Evolutionary conservation across 2,797 vertebrate genomes (phyloP), one percentile per base, ranked within the genome.

Genomic region (Enteromius treurensis): DNA sequence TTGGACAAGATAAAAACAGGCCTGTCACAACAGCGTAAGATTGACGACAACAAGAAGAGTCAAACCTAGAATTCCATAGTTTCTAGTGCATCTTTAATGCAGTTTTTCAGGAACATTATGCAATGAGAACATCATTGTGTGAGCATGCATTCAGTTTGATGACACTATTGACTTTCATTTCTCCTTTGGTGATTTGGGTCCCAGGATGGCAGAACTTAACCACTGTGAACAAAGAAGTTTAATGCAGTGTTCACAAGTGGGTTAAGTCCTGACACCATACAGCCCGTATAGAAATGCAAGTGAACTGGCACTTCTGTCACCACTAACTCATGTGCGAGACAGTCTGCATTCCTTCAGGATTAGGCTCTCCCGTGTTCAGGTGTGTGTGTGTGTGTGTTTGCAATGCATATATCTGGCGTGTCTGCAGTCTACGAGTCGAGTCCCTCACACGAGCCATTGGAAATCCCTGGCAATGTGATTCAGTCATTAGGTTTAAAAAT

Each of bases 401-500:
- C 17, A 69, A 23, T 26, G 32, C 40, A 67, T 80, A 58, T 71
- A 40, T 55, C 6, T 47, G 74, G 65, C 58, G 47, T 85, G 71
- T 32, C 32, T 87, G 49, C 9, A 23, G 79, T 26, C 62, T 80
- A 78, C 34, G 17, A 42, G 89, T 76, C 19, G 91, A 76, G 88
- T 89, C 90, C 84, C 90, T 94, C 96, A 84, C 93, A 93, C 93
- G 91, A 94, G 93, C 95, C 91, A 96, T 96, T 98, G 97, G 97
- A 97, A 98, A 97, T 98, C 97, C 97, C 97, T 98, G 97, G 97
- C 97, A 98, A 97, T 98, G 97, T 98, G 97, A 98, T 98, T 97
- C 96, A 95, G 91, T 90, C 89, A 90, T 88, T 92, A 90, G 88
- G 92, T 90, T 93, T 88, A 95, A 97, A 97, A 97, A 98, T 97